phyloP scores from a whole-genome alignment of 2,797 vertebrate genomes.

The Artibeus lituratus region DNA sequence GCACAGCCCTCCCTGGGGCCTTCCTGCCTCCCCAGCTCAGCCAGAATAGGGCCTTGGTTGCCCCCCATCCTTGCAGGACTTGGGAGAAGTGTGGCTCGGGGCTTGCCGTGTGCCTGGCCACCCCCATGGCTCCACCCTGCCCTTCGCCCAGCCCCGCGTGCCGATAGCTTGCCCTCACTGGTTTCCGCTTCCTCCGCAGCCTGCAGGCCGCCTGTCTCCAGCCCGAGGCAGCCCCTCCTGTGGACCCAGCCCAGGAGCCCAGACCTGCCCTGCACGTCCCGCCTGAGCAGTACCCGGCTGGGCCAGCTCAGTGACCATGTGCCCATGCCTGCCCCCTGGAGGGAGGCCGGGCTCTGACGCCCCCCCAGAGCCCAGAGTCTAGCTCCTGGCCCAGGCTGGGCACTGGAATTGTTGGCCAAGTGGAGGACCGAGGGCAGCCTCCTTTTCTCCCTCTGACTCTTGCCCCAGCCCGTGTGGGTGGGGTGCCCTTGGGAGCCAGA shows the following conservation, averaged over 20 bases:
- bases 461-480: accelerated
- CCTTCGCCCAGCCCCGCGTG: too few species aligned
- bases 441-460: background rate
- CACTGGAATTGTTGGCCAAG: background rate
- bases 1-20: background rate
- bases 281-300: background rate
- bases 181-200: background rate
- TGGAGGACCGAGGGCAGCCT: background rate
- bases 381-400: background rate
- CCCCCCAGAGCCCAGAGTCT: background rate
- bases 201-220: accelerated
- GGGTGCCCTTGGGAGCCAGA: background rate
- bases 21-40: too few species aligned
- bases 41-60: background rate
- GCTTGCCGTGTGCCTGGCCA: background rate
- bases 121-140: background rate
- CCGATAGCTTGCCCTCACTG: accelerated
- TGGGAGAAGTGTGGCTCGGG: background rate
- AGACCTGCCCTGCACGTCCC: accelerated
- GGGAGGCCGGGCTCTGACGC: background rate
- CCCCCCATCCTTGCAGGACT: background rate
- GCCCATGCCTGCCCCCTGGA: accelerated
- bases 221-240: background rate
- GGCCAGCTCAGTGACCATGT: background rate
- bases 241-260: background rate